phyloP scores from a whole-genome alignment of 1,140 invertebrate genomes.

The Elysia chlorotica region DNA sequence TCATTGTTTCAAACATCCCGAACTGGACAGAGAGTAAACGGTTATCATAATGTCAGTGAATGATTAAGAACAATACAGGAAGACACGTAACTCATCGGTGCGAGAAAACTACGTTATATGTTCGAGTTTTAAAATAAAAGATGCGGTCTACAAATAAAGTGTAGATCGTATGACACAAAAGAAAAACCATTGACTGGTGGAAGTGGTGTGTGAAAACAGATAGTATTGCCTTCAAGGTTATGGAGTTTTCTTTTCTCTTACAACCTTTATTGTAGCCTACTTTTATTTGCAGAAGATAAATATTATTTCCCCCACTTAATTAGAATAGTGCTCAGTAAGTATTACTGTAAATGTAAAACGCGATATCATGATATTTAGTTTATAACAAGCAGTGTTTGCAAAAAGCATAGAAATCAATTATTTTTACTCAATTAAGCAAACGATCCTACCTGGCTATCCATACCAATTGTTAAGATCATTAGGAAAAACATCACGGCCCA shows the following conservation, averaged over 20 bases:
- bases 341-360: background rate
- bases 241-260: no score
- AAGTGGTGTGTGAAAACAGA: background rate
- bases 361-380: no score
- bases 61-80: background rate
- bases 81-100: background rate
- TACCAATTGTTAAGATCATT: constrained; percentile 90
- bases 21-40: constrained; percentile 41
- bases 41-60: constrained; percentile 1
- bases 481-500: constrained; percentile 98
- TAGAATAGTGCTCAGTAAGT: background rate
- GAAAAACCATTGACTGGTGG: background rate
- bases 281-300: background rate
- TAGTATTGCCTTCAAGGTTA: no score
- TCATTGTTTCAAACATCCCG: constrained; percentile 57
- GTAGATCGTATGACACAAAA: background rate
- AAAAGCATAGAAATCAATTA: background rate
- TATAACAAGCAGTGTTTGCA: background rate
- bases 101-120: background rate
- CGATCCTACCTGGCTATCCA: constrained; percentile 60
- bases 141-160: background rate
- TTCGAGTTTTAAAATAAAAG: background rate
- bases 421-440: background rate
- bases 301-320: background rate
- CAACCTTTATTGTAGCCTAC: no score